Percentiles rank a stretch among this genome's conserved stretches.
phyloP scores from a whole-genome alignment of 2,888 invertebrate genomes.

The Apotomis betuletana region DNA sequence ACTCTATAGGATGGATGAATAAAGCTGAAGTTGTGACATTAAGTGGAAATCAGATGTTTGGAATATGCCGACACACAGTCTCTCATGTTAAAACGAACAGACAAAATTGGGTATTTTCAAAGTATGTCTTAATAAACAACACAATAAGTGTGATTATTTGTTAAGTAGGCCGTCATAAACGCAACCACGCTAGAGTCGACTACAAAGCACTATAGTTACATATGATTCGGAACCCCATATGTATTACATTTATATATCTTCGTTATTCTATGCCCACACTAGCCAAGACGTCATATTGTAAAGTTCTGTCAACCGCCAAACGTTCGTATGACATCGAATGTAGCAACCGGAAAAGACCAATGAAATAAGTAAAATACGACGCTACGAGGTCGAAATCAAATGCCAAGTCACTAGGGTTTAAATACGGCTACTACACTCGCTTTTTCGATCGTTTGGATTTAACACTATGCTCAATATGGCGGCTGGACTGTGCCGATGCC shows the following conservation, averaged over 20 bases:
- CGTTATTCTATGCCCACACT: conserved; percentile 28
- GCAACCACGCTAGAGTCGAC: conserved; percentile 17
- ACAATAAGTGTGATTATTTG: no score
- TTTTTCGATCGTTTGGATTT: background rate
- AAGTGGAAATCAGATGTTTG: no score
- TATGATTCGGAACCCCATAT: conserved; percentile 33
- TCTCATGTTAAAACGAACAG: no score
- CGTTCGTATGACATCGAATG: background rate
- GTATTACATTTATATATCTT: conserved; percentile 40
- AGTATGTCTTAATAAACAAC: no score
- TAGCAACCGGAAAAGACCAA: background rate
- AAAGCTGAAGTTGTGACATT: no score
- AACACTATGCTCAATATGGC: conserved; percentile 5
- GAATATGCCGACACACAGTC: no score
- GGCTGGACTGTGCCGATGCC: conserved; percentile 1
- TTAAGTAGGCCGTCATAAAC: background rate
- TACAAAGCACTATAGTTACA: conserved; percentile 40
- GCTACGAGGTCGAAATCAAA: background rate
- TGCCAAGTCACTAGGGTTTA: background rate
- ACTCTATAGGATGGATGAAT: no score
- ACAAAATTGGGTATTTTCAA: no score
- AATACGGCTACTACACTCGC: background rate
- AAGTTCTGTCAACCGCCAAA: no score
- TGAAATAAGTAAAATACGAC: background rate
- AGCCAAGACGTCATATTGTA: conserved; percentile 10